phyloP scores from a whole-genome alignment of 2,888 invertebrate genomes.

The Mimas tiliae region DNA sequence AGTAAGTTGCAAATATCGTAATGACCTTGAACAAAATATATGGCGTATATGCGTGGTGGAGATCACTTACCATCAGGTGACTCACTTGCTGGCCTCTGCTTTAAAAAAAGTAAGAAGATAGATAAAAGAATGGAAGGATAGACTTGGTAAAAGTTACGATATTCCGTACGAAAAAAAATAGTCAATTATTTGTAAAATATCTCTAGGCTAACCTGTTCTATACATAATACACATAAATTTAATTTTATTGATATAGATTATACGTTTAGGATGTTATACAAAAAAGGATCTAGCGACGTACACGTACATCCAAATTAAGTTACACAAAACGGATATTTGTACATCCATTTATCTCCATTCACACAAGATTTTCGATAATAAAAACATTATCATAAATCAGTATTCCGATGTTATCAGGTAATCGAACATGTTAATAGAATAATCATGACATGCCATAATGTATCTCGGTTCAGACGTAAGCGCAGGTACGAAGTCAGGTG shows the following conservation, averaged over 20 bases:
- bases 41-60: too few relatives aligned
- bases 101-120: too few relatives aligned
- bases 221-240: too few relatives aligned
- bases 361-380: conserved; percentile 37
- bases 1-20: too few relatives aligned
- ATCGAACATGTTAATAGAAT: conserved; percentile 65
- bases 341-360: conserved; percentile 32
- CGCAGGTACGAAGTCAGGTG: conserved; percentile 35
- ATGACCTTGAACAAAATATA: too few relatives aligned
- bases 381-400: conserved; percentile 54
- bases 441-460: conserved; percentile 55
- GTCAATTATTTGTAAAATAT: too few relatives aligned
- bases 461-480: background rate
- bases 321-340: conserved; percentile 34
- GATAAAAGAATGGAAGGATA: too few relatives aligned
- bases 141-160: too few relatives aligned
- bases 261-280: background rate
- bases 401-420: conserved; percentile 58
- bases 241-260: background rate
- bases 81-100: too few relatives aligned
- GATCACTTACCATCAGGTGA: too few relatives aligned
- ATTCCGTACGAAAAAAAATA: too few relatives aligned
- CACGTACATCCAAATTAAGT: conserved; percentile 12
- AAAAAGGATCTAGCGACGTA: background rate
- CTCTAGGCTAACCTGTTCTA: too few relatives aligned